Evolutionary conservation across 2,888 invertebrate genomes (phyloP), one percentile per base, ranked within the genome.

Genomic region (Dione juno): DNA sequence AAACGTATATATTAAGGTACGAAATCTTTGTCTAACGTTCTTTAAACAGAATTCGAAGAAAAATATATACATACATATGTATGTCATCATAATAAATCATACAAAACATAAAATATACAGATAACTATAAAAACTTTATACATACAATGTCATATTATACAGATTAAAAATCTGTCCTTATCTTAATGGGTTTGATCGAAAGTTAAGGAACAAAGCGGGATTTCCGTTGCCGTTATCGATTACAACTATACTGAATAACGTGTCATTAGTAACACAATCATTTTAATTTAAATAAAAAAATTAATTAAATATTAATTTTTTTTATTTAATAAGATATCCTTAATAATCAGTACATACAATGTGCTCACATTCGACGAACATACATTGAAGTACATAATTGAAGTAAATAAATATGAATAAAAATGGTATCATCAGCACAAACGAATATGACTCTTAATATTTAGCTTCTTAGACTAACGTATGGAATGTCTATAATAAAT

Each of bases 131-230:
- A 21, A 43, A 28, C 8, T 9, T 43, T 6, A 59, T 14, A 41
- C 19, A 58, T 58, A 19, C 13, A 58, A 70, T 67, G 45, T 48
- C 52, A 70, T 61, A 59, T 54, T 41, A 69, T 69, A 73, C 52
- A 70, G 57, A 59, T 54, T 41, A 69, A 67, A 73, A 73, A 74
- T 63, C 70, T 68, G 37, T 66, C 59, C 66, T 70, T 75, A 76
- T 74, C 67, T 74, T 65, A 71, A 71, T 72, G 69, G 74, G 67
- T 66, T 63, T 73, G 63, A 40, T 67, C 64, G 69, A 71, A 71
- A 72, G n/a, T 74, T 77, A 74, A 75, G 70, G 73, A 74, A 72
- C 70, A 69, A 50, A 67, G 66, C 69, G 71, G n/a, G 71, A 71
- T 63, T 70, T 69, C 72, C 73, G 71, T 40, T 48, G 58, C 73